phyloP scores from a whole-genome alignment of 2,888 invertebrate genomes.

The Perdita meconis region DNA sequence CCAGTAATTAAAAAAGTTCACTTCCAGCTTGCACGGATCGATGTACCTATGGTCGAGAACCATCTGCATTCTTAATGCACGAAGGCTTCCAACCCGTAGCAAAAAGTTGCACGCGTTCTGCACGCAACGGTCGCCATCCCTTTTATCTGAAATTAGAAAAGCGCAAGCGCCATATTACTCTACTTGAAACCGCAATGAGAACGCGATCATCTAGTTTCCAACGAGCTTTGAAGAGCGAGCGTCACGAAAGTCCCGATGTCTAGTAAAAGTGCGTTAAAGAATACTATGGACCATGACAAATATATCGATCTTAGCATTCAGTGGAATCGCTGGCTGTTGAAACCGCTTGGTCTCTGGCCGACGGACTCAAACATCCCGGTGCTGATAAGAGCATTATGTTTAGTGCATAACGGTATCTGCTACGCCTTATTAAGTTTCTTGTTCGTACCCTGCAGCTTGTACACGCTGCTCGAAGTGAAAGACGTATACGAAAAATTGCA shows the following conservation, averaged over 20 bases:
- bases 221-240: not conserved
- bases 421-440: conserved; percentile 56
- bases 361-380: not conserved
- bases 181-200: no score
- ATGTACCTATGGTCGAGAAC: no score
- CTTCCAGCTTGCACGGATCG: no score
- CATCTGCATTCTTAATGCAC: no score
- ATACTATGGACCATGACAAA: not conserved
- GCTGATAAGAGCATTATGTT: conserved; percentile 34
- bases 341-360: conserved; percentile 76
- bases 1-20: no score
- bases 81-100: no score
- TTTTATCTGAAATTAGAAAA: no score
- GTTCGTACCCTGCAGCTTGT: conserved; percentile 60
- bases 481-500: conserved; percentile 35
- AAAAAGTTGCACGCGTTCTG: no score
- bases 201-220: not conserved
- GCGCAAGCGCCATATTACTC: no score
- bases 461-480: conserved; percentile 57
- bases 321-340: conserved; percentile 74
- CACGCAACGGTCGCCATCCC: no score
- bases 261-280: no score
- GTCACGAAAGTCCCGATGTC: conserved; percentile 6
- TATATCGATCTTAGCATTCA: conserved; percentile 65
- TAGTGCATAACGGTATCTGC: conserved; percentile 49